Percentiles rank a stretch among this genome's conserved stretches.
Conservation (phyloP, 92 coral and sea anemone species). For the Desmophyllum pertusum region DNA sequence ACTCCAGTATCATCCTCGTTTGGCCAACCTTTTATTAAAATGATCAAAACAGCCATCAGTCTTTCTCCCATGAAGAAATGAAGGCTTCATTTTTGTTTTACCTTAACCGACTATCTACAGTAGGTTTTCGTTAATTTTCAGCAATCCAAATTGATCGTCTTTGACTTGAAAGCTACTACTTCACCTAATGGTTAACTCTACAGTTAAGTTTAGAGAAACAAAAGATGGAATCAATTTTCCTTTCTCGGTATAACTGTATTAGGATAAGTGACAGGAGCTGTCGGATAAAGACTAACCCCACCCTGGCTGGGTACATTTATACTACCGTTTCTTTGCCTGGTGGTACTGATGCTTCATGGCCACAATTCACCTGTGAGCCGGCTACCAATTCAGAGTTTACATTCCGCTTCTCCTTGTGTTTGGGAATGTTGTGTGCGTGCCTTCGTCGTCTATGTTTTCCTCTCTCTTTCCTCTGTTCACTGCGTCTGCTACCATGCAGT, state of each 20-base stretch:
- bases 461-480: not conserved
- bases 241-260: not conserved
- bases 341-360: not conserved
- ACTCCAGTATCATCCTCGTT: too few species aligned
- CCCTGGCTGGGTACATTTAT: not conserved
- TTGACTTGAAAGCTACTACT: not conserved
- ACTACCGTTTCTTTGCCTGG: constrained; percentile 40
- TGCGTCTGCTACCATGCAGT: not conserved
- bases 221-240: not conserved
- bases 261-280: not conserved
- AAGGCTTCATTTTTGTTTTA: not conserved
- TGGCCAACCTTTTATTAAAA: not conserved
- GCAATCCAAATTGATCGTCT: not conserved
- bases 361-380: constrained; percentile 5
- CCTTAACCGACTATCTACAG: not conserved
- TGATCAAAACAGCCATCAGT: not conserved
- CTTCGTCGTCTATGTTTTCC: constrained; percentile 18
- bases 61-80: not conserved
- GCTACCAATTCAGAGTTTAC: not conserved
- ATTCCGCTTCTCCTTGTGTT: not conserved
- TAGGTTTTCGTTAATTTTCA: not conserved
- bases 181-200: not conserved
- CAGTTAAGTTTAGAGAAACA: not conserved
- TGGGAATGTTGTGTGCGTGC: not conserved
- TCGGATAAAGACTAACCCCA: not conserved